These are phyloP conservation scores for Saiga tatarica DNA, from an alignment of 2,113 vertebrate species.

Conservation along the genomic window DNA sequence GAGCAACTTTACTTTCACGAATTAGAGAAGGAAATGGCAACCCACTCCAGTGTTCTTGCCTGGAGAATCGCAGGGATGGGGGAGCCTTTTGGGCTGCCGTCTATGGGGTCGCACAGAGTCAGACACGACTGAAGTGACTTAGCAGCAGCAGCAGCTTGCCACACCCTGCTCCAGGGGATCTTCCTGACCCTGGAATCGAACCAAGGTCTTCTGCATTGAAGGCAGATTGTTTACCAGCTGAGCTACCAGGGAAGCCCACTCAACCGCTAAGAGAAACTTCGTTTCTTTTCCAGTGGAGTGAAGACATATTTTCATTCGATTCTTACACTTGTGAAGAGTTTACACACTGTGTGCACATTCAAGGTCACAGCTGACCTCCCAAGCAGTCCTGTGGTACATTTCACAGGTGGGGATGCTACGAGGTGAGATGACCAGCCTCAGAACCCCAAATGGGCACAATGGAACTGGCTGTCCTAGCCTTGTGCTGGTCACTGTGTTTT, in stretches of 20 bases:
- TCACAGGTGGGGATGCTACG: not conserved
- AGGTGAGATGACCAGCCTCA: not conserved
- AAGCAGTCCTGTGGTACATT: rapidly evolving
- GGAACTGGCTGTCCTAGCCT: not conserved
- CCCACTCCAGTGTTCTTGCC: too few species aligned
- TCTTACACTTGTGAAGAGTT: not conserved
- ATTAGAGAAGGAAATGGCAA: too few species aligned
- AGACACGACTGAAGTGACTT: too few species aligned
- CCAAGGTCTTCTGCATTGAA: not conserved
- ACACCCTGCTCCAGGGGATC: not conserved
- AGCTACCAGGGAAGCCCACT: not conserved
- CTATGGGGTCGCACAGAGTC: too few species aligned
- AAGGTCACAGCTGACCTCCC: not conserved
- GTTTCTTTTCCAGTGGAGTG: not conserved
- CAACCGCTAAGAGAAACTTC: not conserved
- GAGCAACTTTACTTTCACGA: too few species aligned
- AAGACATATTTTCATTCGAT: not conserved
- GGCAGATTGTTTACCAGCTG: not conserved
- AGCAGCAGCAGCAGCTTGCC: not conserved
- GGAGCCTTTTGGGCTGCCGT: too few species aligned
- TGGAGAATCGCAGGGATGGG: too few species aligned
- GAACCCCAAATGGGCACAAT: not conserved
- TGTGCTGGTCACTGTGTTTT: not conserved
- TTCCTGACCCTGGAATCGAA: not conserved
- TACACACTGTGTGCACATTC: not conserved